Evolutionary conservation across 1,140 invertebrate species (phyloP).

Genomic region (Helicorthomorpha holstii): DNA sequence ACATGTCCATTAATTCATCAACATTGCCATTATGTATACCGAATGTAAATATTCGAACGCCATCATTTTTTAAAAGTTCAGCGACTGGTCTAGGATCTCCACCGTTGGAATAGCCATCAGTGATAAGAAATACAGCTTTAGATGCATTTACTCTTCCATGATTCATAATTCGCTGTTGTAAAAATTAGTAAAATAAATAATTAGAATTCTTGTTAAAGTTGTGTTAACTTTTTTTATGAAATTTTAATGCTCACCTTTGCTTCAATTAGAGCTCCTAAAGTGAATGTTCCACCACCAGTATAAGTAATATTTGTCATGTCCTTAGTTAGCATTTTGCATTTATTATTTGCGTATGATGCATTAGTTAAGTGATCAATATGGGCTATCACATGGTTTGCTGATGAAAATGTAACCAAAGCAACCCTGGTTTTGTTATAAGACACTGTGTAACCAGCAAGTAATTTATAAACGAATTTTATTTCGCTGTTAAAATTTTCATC

Average conservation of each 20-base stretch:
- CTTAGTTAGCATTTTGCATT: slow-evolving; percentile 42
- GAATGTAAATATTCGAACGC: slow-evolving; percentile 45
- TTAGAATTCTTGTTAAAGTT: too few species aligned
- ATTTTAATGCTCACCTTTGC: slow-evolving; percentile 34
- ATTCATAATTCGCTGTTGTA: slow-evolving; percentile 35
- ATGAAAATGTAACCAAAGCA: slow-evolving; percentile 47
- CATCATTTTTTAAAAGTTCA: slow-evolving; percentile 30
- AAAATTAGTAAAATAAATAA: too few species aligned
- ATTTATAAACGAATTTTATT: slow-evolving; percentile 47
- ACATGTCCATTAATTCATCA: slow-evolving; percentile 43
- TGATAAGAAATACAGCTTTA: slow-evolving; percentile 47
- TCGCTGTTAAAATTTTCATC: slow-evolving; percentile 46
- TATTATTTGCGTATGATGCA: slow-evolving; percentile 31
- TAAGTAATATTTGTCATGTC: slow-evolving; percentile 41
- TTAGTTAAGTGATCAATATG: slow-evolving; percentile 43
- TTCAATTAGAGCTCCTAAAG: slow-evolving; percentile 42
- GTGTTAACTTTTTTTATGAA: too few species aligned
- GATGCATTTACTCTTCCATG: slow-evolving; percentile 31
- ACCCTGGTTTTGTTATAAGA: slow-evolving; percentile 42
- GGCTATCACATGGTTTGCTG: slow-evolving; percentile 32
- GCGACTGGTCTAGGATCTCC: slow-evolving; percentile 44
- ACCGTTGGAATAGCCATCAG: slow-evolving; percentile 54
- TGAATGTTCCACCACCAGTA: slow-evolving; percentile 47
- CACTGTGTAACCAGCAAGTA: slow-evolving; percentile 50
- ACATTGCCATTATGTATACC: slow-evolving; percentile 50